phyloP scores from a whole-genome alignment of 2,888 invertebrate genomes.

The Spialia ferax region DNA sequence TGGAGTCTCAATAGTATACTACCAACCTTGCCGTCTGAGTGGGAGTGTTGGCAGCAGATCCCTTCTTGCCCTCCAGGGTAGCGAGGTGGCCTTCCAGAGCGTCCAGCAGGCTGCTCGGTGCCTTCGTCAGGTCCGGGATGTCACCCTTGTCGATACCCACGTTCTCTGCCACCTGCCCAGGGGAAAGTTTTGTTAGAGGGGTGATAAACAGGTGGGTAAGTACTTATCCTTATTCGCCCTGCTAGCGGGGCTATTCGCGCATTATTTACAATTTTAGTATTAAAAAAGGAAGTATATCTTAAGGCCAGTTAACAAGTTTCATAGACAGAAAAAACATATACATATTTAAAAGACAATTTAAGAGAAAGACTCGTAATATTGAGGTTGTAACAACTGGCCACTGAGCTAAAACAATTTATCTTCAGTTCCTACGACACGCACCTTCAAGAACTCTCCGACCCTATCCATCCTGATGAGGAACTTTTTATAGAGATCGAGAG shows the following conservation, averaged over 20 bases:
- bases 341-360: too few species aligned
- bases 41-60: slow-evolving; percentile 94
- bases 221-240: too few species aligned
- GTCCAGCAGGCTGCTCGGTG: slow-evolving; percentile 98
- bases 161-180: slow-evolving; percentile 87
- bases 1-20: too few species aligned
- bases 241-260: too few species aligned
- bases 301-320: too few species aligned
- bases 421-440: slow-evolving; percentile 63
- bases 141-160: slow-evolving; percentile 99
- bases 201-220: too few species aligned
- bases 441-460: slow-evolving; percentile 98
- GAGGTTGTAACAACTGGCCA: too few species aligned
- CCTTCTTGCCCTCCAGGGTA: slow-evolving; percentile 97
- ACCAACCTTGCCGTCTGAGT: slow-evolving; percentile 93
- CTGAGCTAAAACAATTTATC: too few species aligned
- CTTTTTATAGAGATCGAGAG: slow-evolving; percentile 99
- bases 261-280: too few species aligned
- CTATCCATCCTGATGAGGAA: slow-evolving; percentile 99
- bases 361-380: too few species aligned
- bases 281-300: too few species aligned
- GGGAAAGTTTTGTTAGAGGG: not conserved
- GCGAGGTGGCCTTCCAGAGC: slow-evolving; percentile 98
- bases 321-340: too few species aligned
- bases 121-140: slow-evolving; percentile 99